phyloP scores from a whole-genome alignment of 2,797 vertebrate species.

The Pangasius macronema region DNA sequence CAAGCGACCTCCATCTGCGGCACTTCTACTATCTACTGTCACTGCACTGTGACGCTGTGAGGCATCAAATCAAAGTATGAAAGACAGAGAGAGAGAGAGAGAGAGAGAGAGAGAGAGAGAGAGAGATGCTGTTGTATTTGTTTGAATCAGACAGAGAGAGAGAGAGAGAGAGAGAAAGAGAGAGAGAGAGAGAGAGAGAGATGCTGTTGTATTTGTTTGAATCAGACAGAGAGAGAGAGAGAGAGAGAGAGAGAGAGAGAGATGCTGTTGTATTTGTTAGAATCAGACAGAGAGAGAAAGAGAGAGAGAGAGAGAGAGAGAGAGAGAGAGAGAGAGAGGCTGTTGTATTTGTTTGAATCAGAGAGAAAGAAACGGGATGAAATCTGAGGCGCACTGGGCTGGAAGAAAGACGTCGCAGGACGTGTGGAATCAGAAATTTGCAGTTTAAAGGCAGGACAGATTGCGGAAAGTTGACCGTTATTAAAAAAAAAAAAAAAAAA shows the following conservation, averaged over 20 bases:
- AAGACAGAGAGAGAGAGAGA: background rate
- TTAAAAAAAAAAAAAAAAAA: slow-evolving; percentile 8
- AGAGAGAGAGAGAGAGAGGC: background rate
- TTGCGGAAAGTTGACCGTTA: background rate
- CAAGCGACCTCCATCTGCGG: background rate
- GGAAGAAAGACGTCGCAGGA: background rate
- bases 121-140: slow-evolving; percentile 5
- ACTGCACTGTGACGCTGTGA: background rate
- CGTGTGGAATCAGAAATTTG: background rate
- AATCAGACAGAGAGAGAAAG: background rate
- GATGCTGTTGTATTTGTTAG: background rate
- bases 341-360: background rate
- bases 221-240: background rate
- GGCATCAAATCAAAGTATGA: background rate
- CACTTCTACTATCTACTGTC: background rate
- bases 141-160: too few species aligned
- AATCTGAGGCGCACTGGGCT: background rate
- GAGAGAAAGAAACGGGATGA: background rate
- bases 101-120: background rate
- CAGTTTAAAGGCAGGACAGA: background rate
- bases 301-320: background rate
- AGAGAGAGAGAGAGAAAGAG: too few species aligned
- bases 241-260: background rate
- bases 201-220: too few species aligned
- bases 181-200: background rate